phyloP scores from a whole-genome alignment of 2,888 invertebrate genomes.

The Dasypogon diadema region DNA sequence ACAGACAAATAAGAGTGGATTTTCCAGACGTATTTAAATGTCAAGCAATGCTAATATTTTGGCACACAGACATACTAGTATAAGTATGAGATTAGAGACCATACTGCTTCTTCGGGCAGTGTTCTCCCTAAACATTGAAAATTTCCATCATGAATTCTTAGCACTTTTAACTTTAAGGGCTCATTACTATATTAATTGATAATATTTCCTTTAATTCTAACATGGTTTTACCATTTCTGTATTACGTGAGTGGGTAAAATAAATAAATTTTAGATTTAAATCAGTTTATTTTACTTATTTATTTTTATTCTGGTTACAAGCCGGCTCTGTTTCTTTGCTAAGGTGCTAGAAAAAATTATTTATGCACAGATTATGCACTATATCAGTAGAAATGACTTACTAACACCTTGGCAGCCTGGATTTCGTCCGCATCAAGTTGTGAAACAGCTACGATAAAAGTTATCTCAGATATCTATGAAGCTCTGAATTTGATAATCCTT shows the following conservation, averaged over 20 bases:
- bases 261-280: conserved; percentile 44
- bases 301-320: no score
- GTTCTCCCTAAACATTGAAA: neutral
- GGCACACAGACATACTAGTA: neutral
- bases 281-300: neutral
- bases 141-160: conserved; percentile 10
- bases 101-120: neutral
- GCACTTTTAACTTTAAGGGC: conserved; percentile 3
- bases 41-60: neutral
- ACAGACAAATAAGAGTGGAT: conserved; percentile 18
- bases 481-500: no score
- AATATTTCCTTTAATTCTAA: conserved; percentile 6
- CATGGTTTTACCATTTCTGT: conserved; percentile 20
- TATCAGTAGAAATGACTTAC: no score
- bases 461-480: no score
- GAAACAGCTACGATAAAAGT: no score
- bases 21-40: conserved; percentile 35
- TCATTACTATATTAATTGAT: neutral
- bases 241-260: conserved; percentile 38
- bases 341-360: no score
- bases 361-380: no score
- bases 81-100: neutral
- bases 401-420: no score
- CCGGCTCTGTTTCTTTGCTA: no score
- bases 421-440: no score